A percentile compares a stretch with the other conserved stretches of the same genome.
Evolutionary conservation across 2,797 vertebrate species (phyloP).

Genomic region (Gallinago solitaria): DNA sequence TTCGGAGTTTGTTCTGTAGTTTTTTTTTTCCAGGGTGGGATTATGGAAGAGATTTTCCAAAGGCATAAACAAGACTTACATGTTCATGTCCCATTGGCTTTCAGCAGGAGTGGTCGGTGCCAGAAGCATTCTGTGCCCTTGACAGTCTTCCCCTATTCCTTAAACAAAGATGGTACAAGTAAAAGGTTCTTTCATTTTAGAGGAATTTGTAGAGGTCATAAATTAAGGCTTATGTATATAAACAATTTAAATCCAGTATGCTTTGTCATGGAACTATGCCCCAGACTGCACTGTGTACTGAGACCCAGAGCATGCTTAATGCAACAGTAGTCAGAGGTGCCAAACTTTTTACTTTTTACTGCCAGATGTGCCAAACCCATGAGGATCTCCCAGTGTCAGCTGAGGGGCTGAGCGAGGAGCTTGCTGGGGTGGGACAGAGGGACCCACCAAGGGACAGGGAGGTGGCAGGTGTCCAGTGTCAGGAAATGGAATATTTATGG

Average conservation of each 20-base stretch:
- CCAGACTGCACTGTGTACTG: not conserved
- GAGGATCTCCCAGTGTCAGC: not conserved
- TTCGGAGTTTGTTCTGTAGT: not conserved
- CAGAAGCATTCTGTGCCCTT: not conserved
- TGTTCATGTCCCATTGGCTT: not conserved
- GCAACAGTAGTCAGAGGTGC: not conserved
- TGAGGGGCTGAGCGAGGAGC: not conserved
- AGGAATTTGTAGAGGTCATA: not conserved
- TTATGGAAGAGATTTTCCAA: slow-evolving; percentile 20
- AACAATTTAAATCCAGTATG: slow-evolving; percentile 1
- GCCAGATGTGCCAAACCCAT: not conserved
- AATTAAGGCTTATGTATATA: not conserved
- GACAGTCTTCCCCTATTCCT: not conserved
- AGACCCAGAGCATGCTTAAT: not conserved
- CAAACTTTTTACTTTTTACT: no score
- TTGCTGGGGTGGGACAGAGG: not conserved
- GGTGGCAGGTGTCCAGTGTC: not conserved
- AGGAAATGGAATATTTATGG: not conserved
- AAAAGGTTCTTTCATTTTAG: slow-evolving; percentile 11
- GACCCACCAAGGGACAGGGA: not conserved
- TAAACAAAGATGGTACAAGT: not conserved
- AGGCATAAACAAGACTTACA: not conserved
- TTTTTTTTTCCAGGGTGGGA: not conserved
- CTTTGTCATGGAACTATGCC: not conserved
- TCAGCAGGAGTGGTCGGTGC: not conserved